These are phyloP conservation scores for Hemitrygon akajei DNA, from an alignment of 2,797 vertebrate genomes.

Conservation along the genomic window DNA sequence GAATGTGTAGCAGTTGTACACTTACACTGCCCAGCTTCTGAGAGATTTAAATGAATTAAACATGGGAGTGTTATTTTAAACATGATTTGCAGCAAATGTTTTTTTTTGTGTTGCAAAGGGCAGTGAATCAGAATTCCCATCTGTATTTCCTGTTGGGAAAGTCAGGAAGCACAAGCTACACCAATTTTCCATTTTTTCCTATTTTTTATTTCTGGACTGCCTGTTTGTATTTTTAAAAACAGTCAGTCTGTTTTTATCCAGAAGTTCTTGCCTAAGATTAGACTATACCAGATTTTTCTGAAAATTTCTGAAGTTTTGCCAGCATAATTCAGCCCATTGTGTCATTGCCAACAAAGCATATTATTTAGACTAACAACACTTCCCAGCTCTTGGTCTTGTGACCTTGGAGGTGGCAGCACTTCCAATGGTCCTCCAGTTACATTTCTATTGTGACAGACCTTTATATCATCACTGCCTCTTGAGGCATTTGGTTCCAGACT, in stretches of 20 bases:
- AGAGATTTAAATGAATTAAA: not conserved
- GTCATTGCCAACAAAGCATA: no score
- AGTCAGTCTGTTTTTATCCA: not conserved
- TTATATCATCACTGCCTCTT: no score
- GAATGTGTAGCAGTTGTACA: not conserved
- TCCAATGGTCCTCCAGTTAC: no score
- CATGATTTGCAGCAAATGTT: not conserved
- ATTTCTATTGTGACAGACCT: no score
- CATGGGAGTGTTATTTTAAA: not conserved
- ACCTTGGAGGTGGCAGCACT: no score
- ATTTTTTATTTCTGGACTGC: not conserved
- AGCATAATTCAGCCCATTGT: not conserved
- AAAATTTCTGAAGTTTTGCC: not conserved
- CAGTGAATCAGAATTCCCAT: not conserved
- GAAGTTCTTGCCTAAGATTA: not conserved
- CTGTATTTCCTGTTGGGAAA: not conserved
- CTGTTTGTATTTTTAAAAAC: not conserved
- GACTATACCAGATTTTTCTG: not conserved
- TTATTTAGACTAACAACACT: no score
- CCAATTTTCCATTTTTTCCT: not conserved
- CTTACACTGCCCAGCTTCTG: not conserved
- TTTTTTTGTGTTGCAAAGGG: slow-evolving; percentile 3
- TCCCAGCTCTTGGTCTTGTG: no score
- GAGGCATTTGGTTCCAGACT: no score
- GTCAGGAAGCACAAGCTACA: not conserved